Percentiles rank a stretch among this genome's conserved stretches.
phyloP scores from a whole-genome alignment of 2,888 invertebrate genomes.

The Blera fallax region DNA sequence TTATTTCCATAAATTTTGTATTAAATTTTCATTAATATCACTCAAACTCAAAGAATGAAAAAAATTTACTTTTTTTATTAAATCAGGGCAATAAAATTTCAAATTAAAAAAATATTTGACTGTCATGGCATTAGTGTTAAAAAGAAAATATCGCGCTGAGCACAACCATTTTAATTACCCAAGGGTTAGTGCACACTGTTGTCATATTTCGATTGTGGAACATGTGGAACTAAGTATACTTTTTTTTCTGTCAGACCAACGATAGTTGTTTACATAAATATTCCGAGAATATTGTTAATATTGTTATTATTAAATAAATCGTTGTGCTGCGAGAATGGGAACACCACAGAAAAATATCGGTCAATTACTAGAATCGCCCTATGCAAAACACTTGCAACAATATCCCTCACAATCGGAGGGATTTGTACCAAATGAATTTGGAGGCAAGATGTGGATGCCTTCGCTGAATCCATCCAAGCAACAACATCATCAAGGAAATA shows the following conservation, averaged over 20 bases:
- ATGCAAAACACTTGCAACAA: conserved; percentile 73
- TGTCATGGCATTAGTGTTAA: too few relatives aligned
- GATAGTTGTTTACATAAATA: conserved; percentile 40
- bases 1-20: too few relatives aligned
- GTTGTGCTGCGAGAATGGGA: conserved; percentile 72
- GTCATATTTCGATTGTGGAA: neutral
- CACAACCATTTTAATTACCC: neutral
- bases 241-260: conserved; percentile 13
- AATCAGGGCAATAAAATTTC: too few relatives aligned
- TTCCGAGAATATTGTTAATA: neutral
- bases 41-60: too few relatives aligned
- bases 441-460: conserved; percentile 43
- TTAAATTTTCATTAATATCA: too few relatives aligned
- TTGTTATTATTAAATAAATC: neutral
- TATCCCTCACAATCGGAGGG: conserved; percentile 79
- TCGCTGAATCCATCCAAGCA: conserved; percentile 68
- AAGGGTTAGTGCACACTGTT: neutral
- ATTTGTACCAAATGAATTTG: conserved; percentile 77
- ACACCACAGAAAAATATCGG: conserved; percentile 75
- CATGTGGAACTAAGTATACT: neutral
- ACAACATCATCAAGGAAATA: conserved; percentile 51
- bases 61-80: too few relatives aligned
- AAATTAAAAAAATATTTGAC: too few relatives aligned
- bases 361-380: conserved; percentile 75
- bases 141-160: neutral